Conservation (phyloP, 2,888 invertebrate species). For the Ennomos quercinarius region DNA sequence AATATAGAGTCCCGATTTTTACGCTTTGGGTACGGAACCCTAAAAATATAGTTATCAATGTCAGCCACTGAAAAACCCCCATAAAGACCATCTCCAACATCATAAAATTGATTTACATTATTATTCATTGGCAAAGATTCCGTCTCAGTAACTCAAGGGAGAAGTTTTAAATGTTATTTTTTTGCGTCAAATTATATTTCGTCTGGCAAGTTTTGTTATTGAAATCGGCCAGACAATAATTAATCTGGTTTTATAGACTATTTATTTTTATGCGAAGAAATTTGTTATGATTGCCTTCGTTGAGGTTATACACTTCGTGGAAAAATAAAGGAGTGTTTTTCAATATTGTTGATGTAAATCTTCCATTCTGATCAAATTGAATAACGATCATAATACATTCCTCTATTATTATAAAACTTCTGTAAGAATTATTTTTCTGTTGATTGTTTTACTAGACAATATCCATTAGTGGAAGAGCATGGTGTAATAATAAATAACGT, state of each 20-base stretch:
- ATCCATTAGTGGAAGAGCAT: too few relatives aligned
- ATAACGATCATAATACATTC: too few relatives aligned
- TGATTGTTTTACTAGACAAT: too few relatives aligned
- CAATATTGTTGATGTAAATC: too few relatives aligned
- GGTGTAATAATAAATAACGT: too few relatives aligned
- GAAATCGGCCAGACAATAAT: slow-evolving; percentile 30
- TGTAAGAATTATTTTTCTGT: too few relatives aligned
- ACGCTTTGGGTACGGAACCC: too few relatives aligned
- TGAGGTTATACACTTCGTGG: not conserved
- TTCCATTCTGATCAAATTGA: too few relatives aligned
- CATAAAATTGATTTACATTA: slow-evolving; percentile 29
- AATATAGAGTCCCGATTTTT: too few relatives aligned
- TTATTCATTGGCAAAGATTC: slow-evolving; percentile 29
- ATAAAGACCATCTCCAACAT: slow-evolving; percentile 7
- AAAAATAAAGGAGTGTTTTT: not conserved
- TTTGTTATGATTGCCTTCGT: not conserved
- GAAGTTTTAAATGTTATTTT: slow-evolving; percentile 34
- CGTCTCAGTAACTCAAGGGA: slow-evolving; percentile 23
- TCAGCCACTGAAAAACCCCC: too few relatives aligned
- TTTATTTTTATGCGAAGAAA: not conserved
- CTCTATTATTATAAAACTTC: too few relatives aligned
- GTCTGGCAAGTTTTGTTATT: slow-evolving; percentile 40
- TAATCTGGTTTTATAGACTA: slow-evolving; percentile 5
- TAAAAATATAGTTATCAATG: too few relatives aligned
- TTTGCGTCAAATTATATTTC: slow-evolving; percentile 35